Evolutionary conservation across 2,888 invertebrate genomes (phyloP).

Genomic region (Nomada hirtipes): DNA sequence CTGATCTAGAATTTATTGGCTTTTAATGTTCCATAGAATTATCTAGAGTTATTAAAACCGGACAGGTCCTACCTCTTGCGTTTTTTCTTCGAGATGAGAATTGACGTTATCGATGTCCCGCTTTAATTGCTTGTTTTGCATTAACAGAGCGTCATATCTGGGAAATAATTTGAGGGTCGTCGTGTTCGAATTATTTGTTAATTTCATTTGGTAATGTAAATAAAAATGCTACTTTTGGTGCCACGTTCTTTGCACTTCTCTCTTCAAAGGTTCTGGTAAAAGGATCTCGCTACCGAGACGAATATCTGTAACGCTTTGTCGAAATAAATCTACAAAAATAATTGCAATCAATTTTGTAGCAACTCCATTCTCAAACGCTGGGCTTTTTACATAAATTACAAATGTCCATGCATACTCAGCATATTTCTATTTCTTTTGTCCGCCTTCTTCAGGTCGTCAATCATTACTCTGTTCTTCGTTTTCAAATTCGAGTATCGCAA

Average conservation of each 20-base stretch:
- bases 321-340: constrained; percentile 72
- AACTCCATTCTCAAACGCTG: neutral
- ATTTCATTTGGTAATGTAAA: neutral
- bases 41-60: neutral
- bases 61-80: constrained; percentile 59
- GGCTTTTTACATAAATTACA: neutral
- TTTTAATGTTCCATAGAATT: neutral
- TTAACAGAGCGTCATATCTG: constrained; percentile 75
- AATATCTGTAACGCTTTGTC: constrained; percentile 74
- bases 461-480: constrained; percentile 57
- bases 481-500: constrained; percentile 69
- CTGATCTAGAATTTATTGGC: constrained; percentile 61
- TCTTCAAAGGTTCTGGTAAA: constrained; percentile 70
- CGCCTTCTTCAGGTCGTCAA: constrained; percentile 69
- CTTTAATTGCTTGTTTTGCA: constrained; percentile 68
- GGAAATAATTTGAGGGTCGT: constrained; percentile 7
- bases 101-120: constrained; percentile 53
- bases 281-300: constrained; percentile 61
- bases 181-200: neutral
- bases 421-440: constrained; percentile 75
- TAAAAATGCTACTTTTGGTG: constrained; percentile 72
- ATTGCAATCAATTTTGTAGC: no score
- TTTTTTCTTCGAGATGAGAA: constrained; percentile 61
- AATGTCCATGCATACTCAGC: constrained; percentile 69
- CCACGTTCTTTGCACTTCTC: constrained; percentile 75